Evolutionary conservation across 2,113 vertebrate species (phyloP).

Genomic region (Dendropsophus ebraccatus): DNA sequence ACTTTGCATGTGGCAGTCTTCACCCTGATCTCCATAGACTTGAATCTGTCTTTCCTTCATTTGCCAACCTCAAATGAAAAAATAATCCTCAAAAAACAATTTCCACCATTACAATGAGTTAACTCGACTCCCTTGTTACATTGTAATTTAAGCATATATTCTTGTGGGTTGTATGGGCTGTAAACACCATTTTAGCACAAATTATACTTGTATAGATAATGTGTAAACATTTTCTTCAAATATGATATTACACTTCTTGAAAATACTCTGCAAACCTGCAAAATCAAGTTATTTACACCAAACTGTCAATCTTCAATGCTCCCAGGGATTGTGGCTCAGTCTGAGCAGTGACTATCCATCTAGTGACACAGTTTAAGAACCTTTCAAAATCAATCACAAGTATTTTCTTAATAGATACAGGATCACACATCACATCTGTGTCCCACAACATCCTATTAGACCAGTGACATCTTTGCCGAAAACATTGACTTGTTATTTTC

Average conservation of each 20-base stretch:
- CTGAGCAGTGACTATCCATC: constrained; percentile 59
- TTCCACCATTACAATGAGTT: no score
- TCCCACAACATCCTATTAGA: constrained; percentile 49
- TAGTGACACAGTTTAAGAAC: constrained; percentile 64
- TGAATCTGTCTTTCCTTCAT: no score
- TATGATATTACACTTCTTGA: constrained; percentile 54
- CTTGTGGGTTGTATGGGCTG: no score
- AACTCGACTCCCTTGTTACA: no score
- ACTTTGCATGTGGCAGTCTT: no score
- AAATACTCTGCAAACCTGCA: constrained; percentile 64
- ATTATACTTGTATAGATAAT: neutral
- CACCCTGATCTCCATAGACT: no score
- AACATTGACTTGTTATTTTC: constrained; percentile 7
- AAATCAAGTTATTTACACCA: constrained; percentile 64
- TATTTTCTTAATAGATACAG: constrained; percentile 61
- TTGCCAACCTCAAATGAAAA: no score
- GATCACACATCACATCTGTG: constrained; percentile 58
- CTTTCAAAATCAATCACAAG: constrained; percentile 65
- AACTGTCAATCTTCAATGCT: constrained; percentile 66
- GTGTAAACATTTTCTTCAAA: neutral
- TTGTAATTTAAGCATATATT: no score
- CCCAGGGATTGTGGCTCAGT: constrained; percentile 62
- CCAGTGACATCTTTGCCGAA: neutral
- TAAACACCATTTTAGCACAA: no score
- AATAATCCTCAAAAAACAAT: no score